Conservation (phyloP, 2,888 invertebrate genomes). For the Lithophane leautieri region DNA sequence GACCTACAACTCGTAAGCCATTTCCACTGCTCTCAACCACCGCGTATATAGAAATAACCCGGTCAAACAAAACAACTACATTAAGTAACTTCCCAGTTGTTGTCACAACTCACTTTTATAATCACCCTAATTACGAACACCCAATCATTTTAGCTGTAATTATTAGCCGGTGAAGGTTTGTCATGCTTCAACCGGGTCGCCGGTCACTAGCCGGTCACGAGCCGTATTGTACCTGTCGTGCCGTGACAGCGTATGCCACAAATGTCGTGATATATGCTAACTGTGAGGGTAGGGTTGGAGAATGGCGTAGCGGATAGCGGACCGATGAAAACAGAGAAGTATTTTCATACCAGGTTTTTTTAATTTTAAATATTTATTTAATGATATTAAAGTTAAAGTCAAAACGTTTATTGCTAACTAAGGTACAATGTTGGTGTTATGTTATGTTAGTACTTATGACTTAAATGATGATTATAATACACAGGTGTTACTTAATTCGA, state of each 20-base stretch:
- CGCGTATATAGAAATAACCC: constrained; percentile 19
- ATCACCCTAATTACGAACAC: constrained; percentile 56
- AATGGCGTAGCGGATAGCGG: background rate
- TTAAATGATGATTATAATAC: no score
- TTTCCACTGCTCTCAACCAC: no score
- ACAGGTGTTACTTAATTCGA: no score
- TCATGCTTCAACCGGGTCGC: constrained; percentile 42
- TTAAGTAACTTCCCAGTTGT: constrained; percentile 28
- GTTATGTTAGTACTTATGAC: no score
- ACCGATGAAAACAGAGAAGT: no score
- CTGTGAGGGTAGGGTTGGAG: background rate
- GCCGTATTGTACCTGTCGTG: constrained; percentile 26
- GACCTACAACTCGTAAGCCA: no score
- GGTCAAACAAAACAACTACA: constrained; percentile 30
- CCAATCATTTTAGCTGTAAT: constrained; percentile 60
- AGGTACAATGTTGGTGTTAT: no score
- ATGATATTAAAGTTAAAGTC: no score
- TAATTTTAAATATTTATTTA: no score
- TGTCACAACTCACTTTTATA: constrained; percentile 39
- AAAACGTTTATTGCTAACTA: no score
- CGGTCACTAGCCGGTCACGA: constrained; percentile 50
- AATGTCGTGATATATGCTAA: constrained; percentile 35
- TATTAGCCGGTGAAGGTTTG: constrained; percentile 41
- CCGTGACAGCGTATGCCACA: constrained; percentile 42
- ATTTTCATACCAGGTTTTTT: no score